These are phyloP conservation scores for Zaprionus ghesquierei DNA, from an alignment of 1,140 invertebrate species.

Conservation along the genomic window DNA sequence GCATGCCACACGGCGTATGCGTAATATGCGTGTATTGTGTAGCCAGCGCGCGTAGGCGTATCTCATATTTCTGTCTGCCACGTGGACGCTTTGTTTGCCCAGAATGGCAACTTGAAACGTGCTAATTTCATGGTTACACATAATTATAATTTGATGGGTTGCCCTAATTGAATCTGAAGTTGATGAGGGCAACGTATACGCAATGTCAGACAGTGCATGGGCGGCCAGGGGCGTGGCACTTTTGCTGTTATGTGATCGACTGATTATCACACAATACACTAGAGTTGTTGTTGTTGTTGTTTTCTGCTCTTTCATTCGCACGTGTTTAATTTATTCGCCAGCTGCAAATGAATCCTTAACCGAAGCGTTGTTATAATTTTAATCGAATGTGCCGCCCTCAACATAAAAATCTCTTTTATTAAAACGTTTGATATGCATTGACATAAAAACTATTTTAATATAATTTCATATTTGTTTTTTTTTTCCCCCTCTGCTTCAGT, in stretches of 20 bases:
- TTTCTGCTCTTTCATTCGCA: not conserved
- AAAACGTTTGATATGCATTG: not conserved
- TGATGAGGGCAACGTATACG: not conserved
- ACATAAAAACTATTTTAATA: not conserved
- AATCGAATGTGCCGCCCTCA: not conserved
- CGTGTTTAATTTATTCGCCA: not conserved
- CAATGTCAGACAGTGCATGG: not conserved
- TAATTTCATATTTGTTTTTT: not conserved
- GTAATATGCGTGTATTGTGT: constrained; percentile 58
- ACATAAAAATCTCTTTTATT: not conserved
- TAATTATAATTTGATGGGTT: constrained; percentile 41
- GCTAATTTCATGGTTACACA: constrained; percentile 36
- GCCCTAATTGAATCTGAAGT: constrained; percentile 34
- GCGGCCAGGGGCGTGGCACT: not conserved
- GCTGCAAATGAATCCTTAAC: not conserved
- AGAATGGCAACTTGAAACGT: constrained; percentile 31
- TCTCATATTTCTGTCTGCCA: constrained; percentile 24
- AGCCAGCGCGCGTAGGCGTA: not conserved
- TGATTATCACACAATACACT: not conserved
- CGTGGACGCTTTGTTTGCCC: constrained; percentile 23
- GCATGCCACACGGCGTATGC: constrained; percentile 56
- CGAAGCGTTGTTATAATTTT: not conserved
- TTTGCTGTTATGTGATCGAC: not conserved
- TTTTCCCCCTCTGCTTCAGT: not conserved
- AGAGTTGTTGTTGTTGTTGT: too few species aligned